Percentiles rank a stretch among this genome's conserved stretches.
These are phyloP conservation scores for Cosmopolites sordidus DNA, from an alignment of 2,888 invertebrate species.

Conservation along the genomic window DNA sequence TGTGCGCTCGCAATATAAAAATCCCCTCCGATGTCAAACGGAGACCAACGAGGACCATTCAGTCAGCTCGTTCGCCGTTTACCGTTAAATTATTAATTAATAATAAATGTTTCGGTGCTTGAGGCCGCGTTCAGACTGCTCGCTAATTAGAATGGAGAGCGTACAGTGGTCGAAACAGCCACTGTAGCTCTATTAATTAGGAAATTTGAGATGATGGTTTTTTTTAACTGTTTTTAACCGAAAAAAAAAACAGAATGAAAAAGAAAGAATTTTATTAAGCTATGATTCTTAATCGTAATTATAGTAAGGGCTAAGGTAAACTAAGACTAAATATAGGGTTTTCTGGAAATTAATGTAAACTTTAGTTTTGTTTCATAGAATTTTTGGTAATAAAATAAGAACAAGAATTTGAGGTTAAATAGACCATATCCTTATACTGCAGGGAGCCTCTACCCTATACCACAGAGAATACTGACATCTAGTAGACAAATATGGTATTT, in stretches of 20 bases:
- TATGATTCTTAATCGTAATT: too few species aligned
- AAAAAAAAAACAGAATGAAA: not conserved
- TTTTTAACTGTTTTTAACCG: not conserved
- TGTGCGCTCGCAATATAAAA: not conserved
- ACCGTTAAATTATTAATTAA: conserved; percentile 20
- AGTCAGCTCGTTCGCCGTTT: not conserved
- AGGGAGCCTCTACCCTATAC: too few species aligned
- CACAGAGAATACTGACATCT: too few species aligned
- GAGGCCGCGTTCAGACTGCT: conserved; percentile 14
- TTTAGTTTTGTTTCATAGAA: too few species aligned
- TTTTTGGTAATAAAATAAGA: too few species aligned
- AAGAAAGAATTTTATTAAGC: too few species aligned
- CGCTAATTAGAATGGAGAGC: conserved; percentile 1
- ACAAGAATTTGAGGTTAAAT: too few species aligned
- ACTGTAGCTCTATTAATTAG: conserved; percentile 2
- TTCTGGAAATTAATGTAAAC: too few species aligned
- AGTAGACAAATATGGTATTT: too few species aligned
- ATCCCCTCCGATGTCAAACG: conserved; percentile 1
- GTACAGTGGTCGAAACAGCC: not conserved
- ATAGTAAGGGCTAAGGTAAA: too few species aligned
- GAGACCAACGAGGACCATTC: not conserved
- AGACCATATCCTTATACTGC: too few species aligned
- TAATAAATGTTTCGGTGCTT: conserved; percentile 21
- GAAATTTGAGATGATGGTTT: not conserved
- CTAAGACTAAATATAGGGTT: too few species aligned